Evolutionary conservation across 1,140 invertebrate genomes (phyloP).

Genomic region (Lepidotrigona ventralis): DNA sequence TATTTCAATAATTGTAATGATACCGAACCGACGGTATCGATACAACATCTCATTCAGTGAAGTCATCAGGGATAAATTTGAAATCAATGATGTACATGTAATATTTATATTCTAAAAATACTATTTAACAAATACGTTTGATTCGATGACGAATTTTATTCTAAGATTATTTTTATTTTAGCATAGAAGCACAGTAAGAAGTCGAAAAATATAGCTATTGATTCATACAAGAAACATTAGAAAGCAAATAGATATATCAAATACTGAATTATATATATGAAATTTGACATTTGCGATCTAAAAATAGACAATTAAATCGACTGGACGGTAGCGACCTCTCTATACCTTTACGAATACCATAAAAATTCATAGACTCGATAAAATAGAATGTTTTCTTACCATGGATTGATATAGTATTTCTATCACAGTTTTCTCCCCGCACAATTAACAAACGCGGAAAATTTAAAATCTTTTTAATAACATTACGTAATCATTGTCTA

Average conservation of each 20-base stretch:
- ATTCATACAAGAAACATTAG: background rate
- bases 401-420: background rate
- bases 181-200: background rate
- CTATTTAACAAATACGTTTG: background rate
- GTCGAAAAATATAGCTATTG: background rate
- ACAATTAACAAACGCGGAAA: background rate
- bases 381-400: background rate
- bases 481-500: no score
- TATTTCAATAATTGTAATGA: background rate
- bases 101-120: constrained; percentile 21
- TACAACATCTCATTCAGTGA: background rate
- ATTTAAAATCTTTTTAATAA: background rate
- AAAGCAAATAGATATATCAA: background rate
- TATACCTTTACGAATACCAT: background rate
- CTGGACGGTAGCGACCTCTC: constrained; percentile 32
- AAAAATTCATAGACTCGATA: background rate
- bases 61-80: background rate
- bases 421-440: background rate
- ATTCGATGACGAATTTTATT: constrained; percentile 36
- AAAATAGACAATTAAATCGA: constrained; percentile 16
- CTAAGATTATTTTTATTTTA: constrained; percentile 9
- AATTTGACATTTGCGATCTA: background rate
- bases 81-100: constrained; percentile 4
- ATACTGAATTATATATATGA: background rate
- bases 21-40: background rate